A percentile compares a stretch with the other conserved stretches of the same genome.
Evolutionary conservation across 2,797 vertebrate genomes (phyloP).

Genomic region (Bucorvus abyssinicus): DNA sequence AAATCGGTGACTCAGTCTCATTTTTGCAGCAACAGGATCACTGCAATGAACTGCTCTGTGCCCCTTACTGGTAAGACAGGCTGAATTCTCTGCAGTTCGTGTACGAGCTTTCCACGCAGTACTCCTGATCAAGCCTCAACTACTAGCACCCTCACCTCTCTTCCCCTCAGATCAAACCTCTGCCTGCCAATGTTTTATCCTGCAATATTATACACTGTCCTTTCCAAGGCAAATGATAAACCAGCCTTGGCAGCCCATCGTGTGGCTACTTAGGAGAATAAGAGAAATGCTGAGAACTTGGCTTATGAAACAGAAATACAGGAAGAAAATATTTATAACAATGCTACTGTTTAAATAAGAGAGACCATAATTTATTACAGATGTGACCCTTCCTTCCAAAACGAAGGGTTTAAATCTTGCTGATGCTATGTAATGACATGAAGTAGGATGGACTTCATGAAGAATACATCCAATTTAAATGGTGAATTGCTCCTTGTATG

Average conservation of each 20-base stretch:
- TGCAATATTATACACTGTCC: not conserved
- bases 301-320: constrained; percentile 34
- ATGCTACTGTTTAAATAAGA: constrained; percentile 59
- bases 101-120: not conserved
- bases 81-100: not conserved
- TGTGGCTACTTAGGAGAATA: not conserved
- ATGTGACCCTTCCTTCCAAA: constrained; percentile 32
- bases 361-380: constrained; percentile 35
- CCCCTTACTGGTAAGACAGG: not conserved
- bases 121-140: not conserved
- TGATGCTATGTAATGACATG: not conserved
- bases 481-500: not conserved
- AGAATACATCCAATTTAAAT: not conserved
- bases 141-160: not conserved
- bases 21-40: not conserved
- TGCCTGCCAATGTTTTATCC: not conserved
- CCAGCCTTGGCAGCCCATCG: not conserved
- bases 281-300: constrained; percentile 31
- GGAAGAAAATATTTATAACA: constrained; percentile 52
- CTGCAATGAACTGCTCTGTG: not conserved
- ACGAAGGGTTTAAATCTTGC: not conserved
- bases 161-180: not conserved
- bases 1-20: not conserved
- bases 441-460: not conserved
- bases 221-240: constrained; percentile 41